Evolutionary conservation across 2,888 invertebrate genomes (phyloP), one percentile per base, ranked within the genome.

Genomic region (Gisinianus flammeolus): DNA sequence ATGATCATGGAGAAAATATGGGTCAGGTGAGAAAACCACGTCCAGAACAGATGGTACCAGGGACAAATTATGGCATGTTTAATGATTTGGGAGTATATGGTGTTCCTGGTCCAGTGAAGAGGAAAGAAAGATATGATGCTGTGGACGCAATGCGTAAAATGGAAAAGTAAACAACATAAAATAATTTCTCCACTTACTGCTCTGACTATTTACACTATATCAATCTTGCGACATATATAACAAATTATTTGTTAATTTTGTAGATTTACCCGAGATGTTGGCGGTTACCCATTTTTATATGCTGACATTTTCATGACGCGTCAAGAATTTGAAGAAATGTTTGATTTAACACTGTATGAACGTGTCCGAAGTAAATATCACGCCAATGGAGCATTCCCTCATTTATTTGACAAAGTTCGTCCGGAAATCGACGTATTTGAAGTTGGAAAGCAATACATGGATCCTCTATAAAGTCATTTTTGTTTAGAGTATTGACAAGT

Each of bases 61-160:
- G 90, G 0, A 90, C 91, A 0, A 88, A 91, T 85, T 92, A 91
- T 86, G 91, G 91, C 4, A 91, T 92, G 90, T 92, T 91, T 85
- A 92, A 92, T 84, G 92, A 92, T 86, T 87, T 92, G 71, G 92
- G 92, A 0, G 90, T 92, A 19, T 92, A 92, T 81, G 92, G 92
- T 0, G 91, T 91, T 0, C 92, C 92, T 0, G 91, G 91, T 0
- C 89, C 88, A 81, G 91, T 92, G 0, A 90, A 90, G 83, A 87
- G 89, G 56, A 90, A 89, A 86, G 87, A 89, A 83, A 87, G 89
- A 0, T 92, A 91, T 84, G 90, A 92, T 85, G 91, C 92, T 0
- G 91, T 91, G 0, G 85, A 86, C 4, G 90, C 91, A 0, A 91
- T 92, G 92, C 87, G 92, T 81, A 89, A 88, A 67, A 92, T 92